Evolutionary conservation across 1,140 invertebrate species (phyloP).

Genomic region (Cyphomyrmex costatus): DNA sequence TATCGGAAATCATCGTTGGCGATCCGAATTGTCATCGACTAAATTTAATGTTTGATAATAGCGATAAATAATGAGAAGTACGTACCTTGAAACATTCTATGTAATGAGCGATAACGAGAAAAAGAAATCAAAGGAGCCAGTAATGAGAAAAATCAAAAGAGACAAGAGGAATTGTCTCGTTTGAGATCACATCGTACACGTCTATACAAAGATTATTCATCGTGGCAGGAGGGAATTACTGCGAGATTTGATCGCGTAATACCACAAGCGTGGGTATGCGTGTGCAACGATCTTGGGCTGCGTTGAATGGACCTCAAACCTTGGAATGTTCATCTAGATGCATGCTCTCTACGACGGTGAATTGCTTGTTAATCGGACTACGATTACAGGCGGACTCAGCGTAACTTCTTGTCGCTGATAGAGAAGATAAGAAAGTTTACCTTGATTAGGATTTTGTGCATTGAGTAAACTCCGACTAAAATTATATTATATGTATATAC

Average conservation of each 20-base stretch:
- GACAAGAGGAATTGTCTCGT: constrained; percentile 50
- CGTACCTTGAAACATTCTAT: too few species aligned
- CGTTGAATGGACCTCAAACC: constrained; percentile 66
- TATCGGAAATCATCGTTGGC: not conserved
- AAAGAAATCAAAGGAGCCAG: not conserved
- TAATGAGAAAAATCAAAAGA: not conserved
- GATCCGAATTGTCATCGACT: not conserved
- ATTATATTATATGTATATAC: constrained; percentile 25
- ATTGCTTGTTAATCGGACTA: constrained; percentile 73
- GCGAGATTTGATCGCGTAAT: constrained; percentile 78
- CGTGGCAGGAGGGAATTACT: constrained; percentile 70
- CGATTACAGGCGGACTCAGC: constrained; percentile 59
- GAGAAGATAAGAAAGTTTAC: constrained; percentile 21
- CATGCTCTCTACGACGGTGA: constrained; percentile 54
- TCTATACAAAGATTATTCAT: constrained; percentile 64
- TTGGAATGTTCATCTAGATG: constrained; percentile 67
- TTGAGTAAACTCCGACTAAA: not conserved
- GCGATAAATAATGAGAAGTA: not conserved
- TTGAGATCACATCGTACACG: not conserved
- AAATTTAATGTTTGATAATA: not conserved
- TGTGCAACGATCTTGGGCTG: constrained; percentile 31
- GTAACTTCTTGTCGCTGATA: constrained; percentile 14
- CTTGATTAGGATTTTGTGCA: constrained; percentile 9
- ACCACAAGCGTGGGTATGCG: constrained; percentile 53
- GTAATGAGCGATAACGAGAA: not conserved